phyloP scores from a whole-genome alignment of 2,113 vertebrate genomes.

The Callocephalon fimbriatum region DNA sequence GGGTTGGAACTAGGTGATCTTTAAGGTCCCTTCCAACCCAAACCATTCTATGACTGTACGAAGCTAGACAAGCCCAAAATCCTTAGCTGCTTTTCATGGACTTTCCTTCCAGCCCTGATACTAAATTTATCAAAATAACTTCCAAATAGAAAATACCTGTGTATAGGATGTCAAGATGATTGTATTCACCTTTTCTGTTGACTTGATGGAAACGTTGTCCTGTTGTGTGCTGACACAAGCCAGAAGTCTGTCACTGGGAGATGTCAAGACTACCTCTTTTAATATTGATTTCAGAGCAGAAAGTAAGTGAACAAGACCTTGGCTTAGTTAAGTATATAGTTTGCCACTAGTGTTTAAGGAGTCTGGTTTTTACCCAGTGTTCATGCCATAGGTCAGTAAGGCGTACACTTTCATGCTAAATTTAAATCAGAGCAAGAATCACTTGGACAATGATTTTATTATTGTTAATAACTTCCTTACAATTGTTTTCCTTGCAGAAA shows the following conservation, averaged over 20 bases:
- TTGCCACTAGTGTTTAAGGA: neutral
- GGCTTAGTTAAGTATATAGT: neutral
- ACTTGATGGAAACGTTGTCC: neutral
- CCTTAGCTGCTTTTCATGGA: neutral
- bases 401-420: neutral
- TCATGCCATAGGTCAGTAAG: neutral
- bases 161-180: fast-evolving
- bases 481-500: neutral
- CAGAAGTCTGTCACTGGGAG: neutral
- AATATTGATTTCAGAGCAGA: neutral
- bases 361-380: neutral
- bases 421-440: neutral
- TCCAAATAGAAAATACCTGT: neutral
- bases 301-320: neutral
- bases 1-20: neutral
- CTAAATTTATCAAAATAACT: neutral
- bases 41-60: neutral
- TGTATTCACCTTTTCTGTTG: neutral
- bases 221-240: neutral
- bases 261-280: neutral
- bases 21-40: neutral
- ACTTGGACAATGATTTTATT: neutral
- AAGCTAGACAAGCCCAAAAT: neutral
- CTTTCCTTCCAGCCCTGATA: neutral
- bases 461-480: neutral